Percentiles rank a stretch among this genome's conserved stretches.
phyloP scores from a whole-genome alignment of 2,113 vertebrate genomes.

The Acrocephalus kingi region DNA sequence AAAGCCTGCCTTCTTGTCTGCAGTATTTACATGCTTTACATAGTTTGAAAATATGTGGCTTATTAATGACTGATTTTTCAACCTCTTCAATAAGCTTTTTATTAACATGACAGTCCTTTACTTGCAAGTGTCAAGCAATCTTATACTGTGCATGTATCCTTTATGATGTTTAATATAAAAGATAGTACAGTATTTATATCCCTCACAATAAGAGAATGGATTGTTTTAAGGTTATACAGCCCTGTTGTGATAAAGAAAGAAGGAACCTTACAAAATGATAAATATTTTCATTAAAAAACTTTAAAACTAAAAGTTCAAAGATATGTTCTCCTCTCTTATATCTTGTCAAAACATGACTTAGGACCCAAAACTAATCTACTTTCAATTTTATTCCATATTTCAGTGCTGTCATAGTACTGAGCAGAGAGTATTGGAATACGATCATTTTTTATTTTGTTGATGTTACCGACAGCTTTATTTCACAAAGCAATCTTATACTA shows the following conservation, averaged over 20 bases:
- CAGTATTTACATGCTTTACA: slow-evolving; percentile 73
- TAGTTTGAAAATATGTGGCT: slow-evolving; percentile 76
- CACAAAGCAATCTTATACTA: slow-evolving; percentile 97
- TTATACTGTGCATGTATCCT: slow-evolving; percentile 21
- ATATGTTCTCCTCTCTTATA: slow-evolving; percentile 78
- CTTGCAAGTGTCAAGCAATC: slow-evolving; percentile 59
- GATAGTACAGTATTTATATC: slow-evolving; percentile 77
- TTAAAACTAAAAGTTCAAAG: slow-evolving; percentile 85
- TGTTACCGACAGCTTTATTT: slow-evolving; percentile 99
- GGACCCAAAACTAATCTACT: slow-evolving; percentile 94
- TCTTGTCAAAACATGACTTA: slow-evolving; percentile 96
- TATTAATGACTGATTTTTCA: slow-evolving; percentile 74
- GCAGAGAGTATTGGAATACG: slow-evolving; percentile 84
- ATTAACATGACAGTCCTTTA: slow-evolving; percentile 71
- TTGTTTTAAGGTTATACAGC: slow-evolving; percentile 79
- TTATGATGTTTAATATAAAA: slow-evolving; percentile 75
- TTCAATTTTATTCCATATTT: slow-evolving; percentile 99
- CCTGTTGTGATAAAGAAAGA: slow-evolving; percentile 77
- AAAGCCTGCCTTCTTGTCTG: slow-evolving; percentile 53
- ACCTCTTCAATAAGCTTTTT: slow-evolving; percentile 70
- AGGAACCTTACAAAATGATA: slow-evolving; percentile 81
- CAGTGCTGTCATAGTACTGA: slow-evolving; percentile 88
- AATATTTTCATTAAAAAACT: slow-evolving; percentile 88
- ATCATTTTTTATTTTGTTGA: slow-evolving; percentile 95
- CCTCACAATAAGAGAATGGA: slow-evolving; percentile 74